phyloP scores from a whole-genome alignment of 2,797 vertebrate genomes.

The Babyrousa celebensis region DNA sequence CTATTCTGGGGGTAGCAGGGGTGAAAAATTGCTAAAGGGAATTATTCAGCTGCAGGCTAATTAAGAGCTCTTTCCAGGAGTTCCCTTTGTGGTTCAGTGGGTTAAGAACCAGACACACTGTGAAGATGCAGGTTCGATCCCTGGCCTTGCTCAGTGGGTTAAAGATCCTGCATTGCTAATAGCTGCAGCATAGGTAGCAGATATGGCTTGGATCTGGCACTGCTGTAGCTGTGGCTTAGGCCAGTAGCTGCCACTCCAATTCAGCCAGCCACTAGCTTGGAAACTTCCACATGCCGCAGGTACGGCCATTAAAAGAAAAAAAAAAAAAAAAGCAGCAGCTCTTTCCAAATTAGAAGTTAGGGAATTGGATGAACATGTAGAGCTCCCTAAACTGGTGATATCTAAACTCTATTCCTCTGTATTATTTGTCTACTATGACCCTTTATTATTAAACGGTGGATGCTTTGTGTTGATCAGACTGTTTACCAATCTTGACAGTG shows the following conservation, averaged over 20 bases:
- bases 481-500: neutral
- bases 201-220: too few relatives aligned
- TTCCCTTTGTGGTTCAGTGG: too few relatives aligned
- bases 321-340: neutral
- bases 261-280: too few relatives aligned
- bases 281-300: too few relatives aligned
- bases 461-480: neutral
- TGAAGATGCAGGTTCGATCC: too few relatives aligned
- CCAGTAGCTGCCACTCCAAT: too few relatives aligned
- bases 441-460: neutral
- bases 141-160: too few relatives aligned
- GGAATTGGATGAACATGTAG: neutral
- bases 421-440: neutral
- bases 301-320: too few relatives aligned
- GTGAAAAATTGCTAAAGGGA: rapidly evolving
- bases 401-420: neutral
- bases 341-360: neutral
- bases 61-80: neutral
- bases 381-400: rapidly evolving
- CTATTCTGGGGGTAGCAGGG: rapidly evolving
- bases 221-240: too few relatives aligned
- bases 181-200: too few relatives aligned
- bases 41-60: neutral
- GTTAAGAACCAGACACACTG: too few relatives aligned
- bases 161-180: too few relatives aligned